phyloP scores from a whole-genome alignment of 1,140 invertebrate species.

The Subanguina moxae region DNA sequence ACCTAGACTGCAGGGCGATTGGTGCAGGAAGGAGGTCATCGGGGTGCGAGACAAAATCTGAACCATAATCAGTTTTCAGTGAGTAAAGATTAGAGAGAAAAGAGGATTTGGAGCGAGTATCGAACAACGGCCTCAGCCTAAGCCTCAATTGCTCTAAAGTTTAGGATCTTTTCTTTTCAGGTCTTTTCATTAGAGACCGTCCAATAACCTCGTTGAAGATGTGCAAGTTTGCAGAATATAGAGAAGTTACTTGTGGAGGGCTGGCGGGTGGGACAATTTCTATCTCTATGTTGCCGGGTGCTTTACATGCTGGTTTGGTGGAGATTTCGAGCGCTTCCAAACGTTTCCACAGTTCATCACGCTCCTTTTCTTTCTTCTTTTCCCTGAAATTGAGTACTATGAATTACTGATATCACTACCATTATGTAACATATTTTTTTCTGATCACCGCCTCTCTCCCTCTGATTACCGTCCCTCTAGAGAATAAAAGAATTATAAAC shows the following conservation, averaged over 20 bases:
- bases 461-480: too few species aligned
- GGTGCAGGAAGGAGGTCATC: conserved; percentile 37
- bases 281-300: background rate
- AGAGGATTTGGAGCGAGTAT: too few species aligned
- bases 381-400: conserved; percentile 41
- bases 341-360: conserved; percentile 57
- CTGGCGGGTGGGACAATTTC: background rate
- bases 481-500: too few species aligned
- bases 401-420: too few species aligned
- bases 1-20: background rate
- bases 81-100: too few species aligned
- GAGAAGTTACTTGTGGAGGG: background rate
- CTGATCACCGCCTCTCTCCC: too few species aligned
- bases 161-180: too few species aligned
- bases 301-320: conserved; percentile 24
- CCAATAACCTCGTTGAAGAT: background rate
- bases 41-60: conserved; percentile 41
- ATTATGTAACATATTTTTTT: too few species aligned
- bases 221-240: background rate
- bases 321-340: conserved; percentile 45
- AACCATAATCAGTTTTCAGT: conserved; percentile 23
- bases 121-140: too few species aligned
- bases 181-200: too few species aligned
- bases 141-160: too few species aligned
- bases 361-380: conserved; percentile 56